Evolutionary conservation across 2,888 invertebrate species (phyloP).

Genomic region (Xylophagus ater): DNA sequence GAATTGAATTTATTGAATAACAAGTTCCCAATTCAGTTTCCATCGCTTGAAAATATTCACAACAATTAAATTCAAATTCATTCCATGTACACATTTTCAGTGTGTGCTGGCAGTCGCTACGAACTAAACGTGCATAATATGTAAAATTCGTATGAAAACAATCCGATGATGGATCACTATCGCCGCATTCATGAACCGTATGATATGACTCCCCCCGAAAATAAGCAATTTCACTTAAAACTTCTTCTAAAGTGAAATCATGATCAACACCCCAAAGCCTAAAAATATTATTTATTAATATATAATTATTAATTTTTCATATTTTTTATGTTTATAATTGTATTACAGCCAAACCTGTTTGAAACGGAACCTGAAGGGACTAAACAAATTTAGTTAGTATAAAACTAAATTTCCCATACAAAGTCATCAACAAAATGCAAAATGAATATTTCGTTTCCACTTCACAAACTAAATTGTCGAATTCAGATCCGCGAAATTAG

Average conservation of each 20-base stretch:
- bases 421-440: no score
- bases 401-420: no score
- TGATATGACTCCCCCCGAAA: slow-evolving; percentile 56
- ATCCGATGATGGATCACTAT: slow-evolving; percentile 40
- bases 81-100: slow-evolving; percentile 53
- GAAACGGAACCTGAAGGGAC: no score
- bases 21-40: slow-evolving; percentile 58
- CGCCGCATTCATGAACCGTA: slow-evolving; percentile 50
- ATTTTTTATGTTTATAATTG: no score
- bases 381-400: no score
- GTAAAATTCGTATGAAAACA: slow-evolving; percentile 50
- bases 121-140: slow-evolving; percentile 47
- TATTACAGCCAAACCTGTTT: no score
- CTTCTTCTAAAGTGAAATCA: slow-evolving; percentile 58
- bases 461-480: no score
- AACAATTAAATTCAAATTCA: slow-evolving; percentile 48
- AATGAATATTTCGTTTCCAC: no score
- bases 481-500: no score
- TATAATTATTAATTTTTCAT: no score
- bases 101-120: slow-evolving; percentile 47
- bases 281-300: no score
- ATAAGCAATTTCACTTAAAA: slow-evolving; percentile 55
- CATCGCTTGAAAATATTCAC: slow-evolving; percentile 50
- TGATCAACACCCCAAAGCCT: slow-evolving; percentile 56
- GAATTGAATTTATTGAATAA: slow-evolving; percentile 54